phyloP scores from a whole-genome alignment of 2,888 invertebrate species.

The Drosophila borealis region DNA sequence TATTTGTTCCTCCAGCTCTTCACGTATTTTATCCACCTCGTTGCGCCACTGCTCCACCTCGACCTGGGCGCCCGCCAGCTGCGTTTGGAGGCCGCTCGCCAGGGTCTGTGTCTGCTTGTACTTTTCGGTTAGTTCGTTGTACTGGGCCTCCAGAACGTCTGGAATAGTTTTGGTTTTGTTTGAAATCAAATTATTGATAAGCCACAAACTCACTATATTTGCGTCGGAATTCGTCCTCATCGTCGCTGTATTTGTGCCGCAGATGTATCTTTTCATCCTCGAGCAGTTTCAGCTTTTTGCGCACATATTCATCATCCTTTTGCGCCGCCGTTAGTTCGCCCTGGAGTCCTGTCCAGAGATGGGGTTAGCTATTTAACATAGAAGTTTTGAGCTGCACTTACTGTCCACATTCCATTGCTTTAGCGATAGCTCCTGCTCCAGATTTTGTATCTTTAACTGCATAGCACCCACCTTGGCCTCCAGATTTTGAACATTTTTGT shows the following conservation, averaged over 20 bases:
- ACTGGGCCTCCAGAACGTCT: slow-evolving; percentile 85
- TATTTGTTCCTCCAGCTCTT: slow-evolving; percentile 86
- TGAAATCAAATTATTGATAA: no score
- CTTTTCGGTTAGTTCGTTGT: slow-evolving; percentile 85
- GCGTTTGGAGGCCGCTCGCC: slow-evolving; percentile 82
- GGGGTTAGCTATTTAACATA: no score
- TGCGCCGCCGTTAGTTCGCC: slow-evolving; percentile 83
- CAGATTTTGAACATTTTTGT: slow-evolving; percentile 81
- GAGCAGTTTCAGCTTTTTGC: slow-evolving; percentile 82
- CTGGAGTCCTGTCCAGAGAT: slow-evolving; percentile 80
- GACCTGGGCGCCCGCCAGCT: slow-evolving; percentile 81
- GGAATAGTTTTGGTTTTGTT: not conserved
- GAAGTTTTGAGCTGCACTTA: slow-evolving; percentile 59
- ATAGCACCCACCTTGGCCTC: slow-evolving; percentile 82
- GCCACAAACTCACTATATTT: slow-evolving; percentile 78
- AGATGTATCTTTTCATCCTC: slow-evolving; percentile 83
- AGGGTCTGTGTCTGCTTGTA: slow-evolving; percentile 86
- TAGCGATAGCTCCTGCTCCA: slow-evolving; percentile 83
- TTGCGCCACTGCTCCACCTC: slow-evolving; percentile 80
- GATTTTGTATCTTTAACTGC: slow-evolving; percentile 82
- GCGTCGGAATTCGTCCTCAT: slow-evolving; percentile 82
- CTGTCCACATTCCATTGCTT: slow-evolving; percentile 85
- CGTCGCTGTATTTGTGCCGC: slow-evolving; percentile 82
- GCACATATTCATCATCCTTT: slow-evolving; percentile 84
- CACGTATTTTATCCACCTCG: slow-evolving; percentile 85